These are phyloP conservation scores for Enteromius argenteus DNA, from an alignment of 2,797 vertebrate species.

Conservation along the genomic window DNA sequence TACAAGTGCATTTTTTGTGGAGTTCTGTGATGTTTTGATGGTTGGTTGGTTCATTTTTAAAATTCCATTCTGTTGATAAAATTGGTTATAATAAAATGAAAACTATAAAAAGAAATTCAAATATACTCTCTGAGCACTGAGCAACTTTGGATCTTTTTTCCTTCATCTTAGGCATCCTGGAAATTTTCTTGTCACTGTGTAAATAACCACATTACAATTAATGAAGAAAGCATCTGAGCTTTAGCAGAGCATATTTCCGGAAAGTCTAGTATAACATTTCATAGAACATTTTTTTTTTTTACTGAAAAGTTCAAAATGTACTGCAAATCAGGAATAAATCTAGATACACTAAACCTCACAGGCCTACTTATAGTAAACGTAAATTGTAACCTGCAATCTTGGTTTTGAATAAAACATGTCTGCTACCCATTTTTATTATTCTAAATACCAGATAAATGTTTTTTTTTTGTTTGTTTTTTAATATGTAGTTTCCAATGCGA, in stretches of 20 bases:
- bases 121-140: background rate
- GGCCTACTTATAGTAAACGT: background rate
- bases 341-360: background rate
- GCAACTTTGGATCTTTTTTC: background rate
- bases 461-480: background rate
- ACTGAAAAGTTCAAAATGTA: background rate
- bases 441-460: background rate
- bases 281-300: background rate
- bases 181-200: constrained; percentile 10
- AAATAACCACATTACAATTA: background rate
- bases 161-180: background rate
- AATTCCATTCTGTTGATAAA: background rate
- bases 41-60: background rate
- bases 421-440: background rate
- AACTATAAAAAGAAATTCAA: background rate
- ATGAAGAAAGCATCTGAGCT: background rate
- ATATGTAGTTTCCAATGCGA: background rate
- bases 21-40: background rate
- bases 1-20: background rate
- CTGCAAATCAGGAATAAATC: constrained; percentile 1
- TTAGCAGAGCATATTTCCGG: background rate
- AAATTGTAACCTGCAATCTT: background rate
- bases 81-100: background rate
- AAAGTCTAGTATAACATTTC: background rate
- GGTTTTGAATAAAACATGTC: background rate